Evolutionary conservation across 2,888 invertebrate species (phyloP), one percentile per base, ranked within the genome.

Genomic region (Lissocephala sabroskyi): DNA sequence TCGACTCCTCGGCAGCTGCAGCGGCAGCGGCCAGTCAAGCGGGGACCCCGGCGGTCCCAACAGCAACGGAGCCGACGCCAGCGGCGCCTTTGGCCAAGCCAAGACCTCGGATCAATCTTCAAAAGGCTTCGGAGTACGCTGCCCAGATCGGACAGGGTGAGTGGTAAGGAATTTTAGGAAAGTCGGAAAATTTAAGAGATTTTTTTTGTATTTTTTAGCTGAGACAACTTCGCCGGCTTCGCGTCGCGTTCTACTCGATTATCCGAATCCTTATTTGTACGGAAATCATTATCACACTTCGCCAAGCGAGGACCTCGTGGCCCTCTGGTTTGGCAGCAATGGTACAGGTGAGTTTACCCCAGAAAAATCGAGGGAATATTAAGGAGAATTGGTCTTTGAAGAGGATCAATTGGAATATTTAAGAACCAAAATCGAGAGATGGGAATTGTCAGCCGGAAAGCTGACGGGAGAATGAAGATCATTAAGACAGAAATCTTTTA

Each of bases 251-350:
- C 71, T 85, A 13, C 68, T 85, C 50, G 85, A 85, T 58, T 85
- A 84, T 67, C 80, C 84, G 6, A 85, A 75, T 68, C 84, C 85
- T 17, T 85, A 85, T 74, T 59, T 85, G 45, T 85, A 85, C 65
- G 81, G 84, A 36, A 85, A 85, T 65, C 84, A 80, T 57, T 85
- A 86, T 85, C 85, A 85, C 60, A 80, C 85, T 67, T 85, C 90
- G 71, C 90, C 89, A 80, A 91, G 90, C 82, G 92, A 92, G 86
- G 92, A 92, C 82, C 86, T 92, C 80, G 91, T 92, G 82, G 91
- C 91, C 64, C 87, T 91, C 65, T 92, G 91, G 89, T 90, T 92
- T 81, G 89, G 90, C 68, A 89, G 89, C 80, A 87, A 88, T 80
- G 88, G 85, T 56, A 82, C 89, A 85, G 89, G 89, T 88, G 84